Evolutionary conservation across 2,888 invertebrate genomes (phyloP).

Genomic region (Xestia ashworthii): DNA sequence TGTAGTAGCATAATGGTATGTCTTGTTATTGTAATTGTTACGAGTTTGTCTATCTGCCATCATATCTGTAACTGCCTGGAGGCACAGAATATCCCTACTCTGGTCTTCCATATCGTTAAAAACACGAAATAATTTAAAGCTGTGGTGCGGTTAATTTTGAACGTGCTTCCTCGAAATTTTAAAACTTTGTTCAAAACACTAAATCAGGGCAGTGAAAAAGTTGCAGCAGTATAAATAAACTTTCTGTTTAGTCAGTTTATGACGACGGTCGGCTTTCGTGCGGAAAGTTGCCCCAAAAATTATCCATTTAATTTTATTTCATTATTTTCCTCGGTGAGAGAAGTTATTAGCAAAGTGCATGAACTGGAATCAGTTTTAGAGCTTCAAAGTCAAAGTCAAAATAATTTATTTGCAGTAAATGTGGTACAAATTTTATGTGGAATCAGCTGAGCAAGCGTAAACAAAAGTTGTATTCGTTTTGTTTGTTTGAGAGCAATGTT

Average conservation of each 20-base stretch:
- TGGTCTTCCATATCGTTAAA: conserved; percentile 23
- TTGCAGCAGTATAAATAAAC: conserved; percentile 60
- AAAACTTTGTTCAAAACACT: conserved; percentile 56
- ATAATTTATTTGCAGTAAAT: too few relatives aligned
- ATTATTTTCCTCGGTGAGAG: conserved; percentile 36
- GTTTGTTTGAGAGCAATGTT: conserved; percentile 37
- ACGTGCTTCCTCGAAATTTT: conserved; percentile 78
- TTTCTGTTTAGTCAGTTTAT: conserved; percentile 59
- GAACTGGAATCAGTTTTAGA: conserved; percentile 15
- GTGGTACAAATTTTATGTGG: conserved; percentile 32
- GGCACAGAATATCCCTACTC: background rate
- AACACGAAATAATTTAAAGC: conserved; percentile 15
- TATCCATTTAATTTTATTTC: conserved; percentile 47
- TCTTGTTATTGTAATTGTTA: background rate
- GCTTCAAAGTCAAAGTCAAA: too few relatives aligned
- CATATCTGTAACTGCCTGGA: background rate
- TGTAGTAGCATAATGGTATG: background rate
- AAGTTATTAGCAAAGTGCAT: conserved; percentile 51
- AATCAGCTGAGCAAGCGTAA: conserved; percentile 26
- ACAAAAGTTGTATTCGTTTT: conserved; percentile 24
- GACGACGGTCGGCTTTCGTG: conserved; percentile 39
- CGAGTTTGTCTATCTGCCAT: background rate
- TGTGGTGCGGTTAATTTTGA: conserved; percentile 24
- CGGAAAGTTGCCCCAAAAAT: conserved; percentile 54
- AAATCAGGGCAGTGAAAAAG: conserved; percentile 64